phyloP scores from a whole-genome alignment of 2,113 vertebrate genomes.

The Chloroceryle aenea region DNA sequence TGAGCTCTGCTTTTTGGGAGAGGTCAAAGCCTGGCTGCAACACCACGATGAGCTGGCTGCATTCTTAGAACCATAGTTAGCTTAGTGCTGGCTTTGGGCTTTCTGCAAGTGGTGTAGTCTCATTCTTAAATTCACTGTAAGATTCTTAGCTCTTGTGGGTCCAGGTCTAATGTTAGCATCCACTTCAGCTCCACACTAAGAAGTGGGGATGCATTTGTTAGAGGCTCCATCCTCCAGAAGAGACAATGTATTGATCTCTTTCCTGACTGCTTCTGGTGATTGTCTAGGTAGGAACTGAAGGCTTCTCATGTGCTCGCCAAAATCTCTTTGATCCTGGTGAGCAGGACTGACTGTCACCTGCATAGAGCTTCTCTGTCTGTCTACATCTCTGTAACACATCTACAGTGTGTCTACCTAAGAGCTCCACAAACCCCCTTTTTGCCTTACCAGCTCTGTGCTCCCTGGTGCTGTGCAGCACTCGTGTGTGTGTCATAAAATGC shows the following conservation, averaged over 20 bases:
- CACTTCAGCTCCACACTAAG: background rate
- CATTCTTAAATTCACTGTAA: background rate
- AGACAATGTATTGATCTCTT: slow-evolving; percentile 38
- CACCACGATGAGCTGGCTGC: background rate
- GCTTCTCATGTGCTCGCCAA: background rate
- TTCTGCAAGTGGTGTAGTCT: background rate
- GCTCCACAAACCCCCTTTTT: background rate
- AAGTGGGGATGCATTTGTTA: background rate
- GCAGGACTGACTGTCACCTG: background rate
- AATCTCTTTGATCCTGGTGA: background rate
- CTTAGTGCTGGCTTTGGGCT: background rate
- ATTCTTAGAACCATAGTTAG: background rate
- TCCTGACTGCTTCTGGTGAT: background rate
- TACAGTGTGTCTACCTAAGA: background rate
- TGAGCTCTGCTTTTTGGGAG: background rate
- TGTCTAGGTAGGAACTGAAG: background rate
- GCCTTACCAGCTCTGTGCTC: background rate
- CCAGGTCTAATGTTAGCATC: background rate
- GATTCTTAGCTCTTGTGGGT: background rate
- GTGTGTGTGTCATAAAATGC: accelerated
- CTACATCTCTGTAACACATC: background rate
- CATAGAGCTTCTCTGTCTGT: background rate
- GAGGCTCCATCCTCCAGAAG: slow-evolving; percentile 12
- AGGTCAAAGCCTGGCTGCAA: background rate
- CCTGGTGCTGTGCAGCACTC: background rate